Percentiles rank a stretch among this genome's conserved stretches.
Evolutionary conservation across 1,140 invertebrate genomes (phyloP).

Genomic region (Octopus bimaculoides): DNA sequence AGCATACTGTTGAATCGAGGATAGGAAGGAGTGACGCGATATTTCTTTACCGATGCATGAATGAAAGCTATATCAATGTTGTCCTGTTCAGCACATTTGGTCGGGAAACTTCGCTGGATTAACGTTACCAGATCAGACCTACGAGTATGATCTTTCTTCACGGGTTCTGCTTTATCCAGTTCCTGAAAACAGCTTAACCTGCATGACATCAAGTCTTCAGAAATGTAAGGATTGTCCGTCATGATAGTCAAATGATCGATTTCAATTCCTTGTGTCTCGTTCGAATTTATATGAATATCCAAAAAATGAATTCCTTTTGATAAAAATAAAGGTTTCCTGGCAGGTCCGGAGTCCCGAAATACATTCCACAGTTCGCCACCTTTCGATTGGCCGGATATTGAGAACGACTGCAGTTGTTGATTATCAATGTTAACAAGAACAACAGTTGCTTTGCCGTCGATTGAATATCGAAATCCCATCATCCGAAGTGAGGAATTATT

Average conservation of each 20-base stretch:
- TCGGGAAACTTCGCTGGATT: neutral
- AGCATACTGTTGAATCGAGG: neutral
- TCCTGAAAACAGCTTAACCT: neutral
- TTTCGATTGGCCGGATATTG: conserved; percentile 10
- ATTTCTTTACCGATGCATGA: neutral
- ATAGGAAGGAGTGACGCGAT: neutral
- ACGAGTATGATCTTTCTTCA: neutral
- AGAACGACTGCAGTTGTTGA: conserved; percentile 26
- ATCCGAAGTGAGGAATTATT: conserved; percentile 23
- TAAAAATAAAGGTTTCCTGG: neutral
- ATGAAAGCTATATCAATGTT: neutral
- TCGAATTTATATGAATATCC: neutral
- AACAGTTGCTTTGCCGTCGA: conserved; percentile 18
- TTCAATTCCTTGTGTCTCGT: neutral
- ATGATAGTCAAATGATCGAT: neutral
- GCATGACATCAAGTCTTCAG: neutral
- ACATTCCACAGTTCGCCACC: conserved; percentile 20
- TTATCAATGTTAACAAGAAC: conserved; percentile 24
- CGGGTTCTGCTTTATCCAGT: neutral
- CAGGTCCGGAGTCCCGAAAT: conserved; percentile 18
- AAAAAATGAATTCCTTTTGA: neutral
- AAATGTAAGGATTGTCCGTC: neutral
- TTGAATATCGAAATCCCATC: conserved; percentile 27
- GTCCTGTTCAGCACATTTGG: neutral
- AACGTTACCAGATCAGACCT: neutral